Conservation (phyloP, 2,797 vertebrate species). For the Rhinogobio ventralis region DNA sequence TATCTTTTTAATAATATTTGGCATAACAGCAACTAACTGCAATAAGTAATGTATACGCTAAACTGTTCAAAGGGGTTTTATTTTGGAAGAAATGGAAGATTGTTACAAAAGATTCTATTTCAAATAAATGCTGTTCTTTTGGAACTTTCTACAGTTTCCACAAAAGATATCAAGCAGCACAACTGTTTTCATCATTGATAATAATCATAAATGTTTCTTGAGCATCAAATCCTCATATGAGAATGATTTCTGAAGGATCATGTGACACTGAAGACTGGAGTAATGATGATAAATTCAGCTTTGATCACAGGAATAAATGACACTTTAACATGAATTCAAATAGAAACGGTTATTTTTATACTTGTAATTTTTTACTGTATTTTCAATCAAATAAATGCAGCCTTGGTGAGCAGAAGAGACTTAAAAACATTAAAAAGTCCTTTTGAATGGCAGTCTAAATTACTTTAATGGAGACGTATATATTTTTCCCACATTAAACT, state of each 20-base stretch:
- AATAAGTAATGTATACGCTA: background rate
- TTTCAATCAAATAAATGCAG: background rate
- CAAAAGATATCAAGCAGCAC: background rate
- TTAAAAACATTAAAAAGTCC: background rate
- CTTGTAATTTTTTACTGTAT: background rate
- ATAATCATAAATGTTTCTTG: background rate
- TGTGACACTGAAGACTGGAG: background rate
- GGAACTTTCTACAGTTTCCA: background rate
- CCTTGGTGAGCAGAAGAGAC: background rate
- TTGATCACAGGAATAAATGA: accelerated
- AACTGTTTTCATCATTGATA: background rate
- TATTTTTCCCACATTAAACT: background rate
- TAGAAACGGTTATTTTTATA: background rate
- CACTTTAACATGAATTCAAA: no score
- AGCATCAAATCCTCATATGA: background rate
- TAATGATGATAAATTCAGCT: background rate
- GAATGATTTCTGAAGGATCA: background rate
- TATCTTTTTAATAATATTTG: background rate
- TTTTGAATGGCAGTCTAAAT: background rate
- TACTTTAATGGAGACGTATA: background rate
- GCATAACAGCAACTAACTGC: background rate
- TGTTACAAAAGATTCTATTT: no score
- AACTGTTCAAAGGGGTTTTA: no score
- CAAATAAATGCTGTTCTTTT: no score
- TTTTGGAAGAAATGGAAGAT: background rate